Base-by-base conservation (phyloP, 1,140 invertebrate genomes). In the Sitophilus oryzae region DNA sequence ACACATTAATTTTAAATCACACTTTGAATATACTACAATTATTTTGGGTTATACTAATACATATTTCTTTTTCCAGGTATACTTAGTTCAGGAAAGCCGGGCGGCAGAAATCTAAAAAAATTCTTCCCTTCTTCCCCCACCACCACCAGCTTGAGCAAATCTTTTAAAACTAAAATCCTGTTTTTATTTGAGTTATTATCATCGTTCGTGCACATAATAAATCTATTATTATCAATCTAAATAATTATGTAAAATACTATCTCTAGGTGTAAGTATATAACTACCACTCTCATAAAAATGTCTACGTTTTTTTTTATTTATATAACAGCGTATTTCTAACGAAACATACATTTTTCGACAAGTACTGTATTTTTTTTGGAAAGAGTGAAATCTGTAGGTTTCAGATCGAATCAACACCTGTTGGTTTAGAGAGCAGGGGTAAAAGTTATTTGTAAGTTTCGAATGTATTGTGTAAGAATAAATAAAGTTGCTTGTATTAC, bases 11-110 rank as follows among this genome's bases (percentile, higher is more conserved):
- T n/a, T n/a, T n/a, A n/a, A n/a, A n/a, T n/a, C n/a, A n/a, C n/a
- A n/a, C n/a, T n/a, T n/a, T n/a, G n/a, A n/a, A n/a, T n/a, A n/a
- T n/a, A n/a, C n/a, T n/a, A n/a, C n/a, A n/a, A n/a, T n/a, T n/a
- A n/a, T n/a, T n/a, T n/a, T n/a, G n/a, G n/a, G n/a, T n/a, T n/a
- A n/a, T n/a, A n/a, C n/a, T n/a, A n/a, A n/a, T n/a, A n/a, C n/a
- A n/a, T n/a, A n/a, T 46, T 19, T 18, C 35, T 35, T 16, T 35
- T 56, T 56, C 23, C n/a, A 56, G 53, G 86, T 91, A 59, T 90
- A 90, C 74, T 80, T 91, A 70, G 88, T 91, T 56, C 87, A 91
- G 77, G 88, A 91, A 73, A 82, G 83, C 69, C 67, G 72, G 62
- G 61, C 65, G 45, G 53, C 63, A 52, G 65, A 69, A 45, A 55